Evolutionary conservation across 2,113 vertebrate genomes (phyloP).

Genomic region (Cyphotilapia sp.): DNA sequence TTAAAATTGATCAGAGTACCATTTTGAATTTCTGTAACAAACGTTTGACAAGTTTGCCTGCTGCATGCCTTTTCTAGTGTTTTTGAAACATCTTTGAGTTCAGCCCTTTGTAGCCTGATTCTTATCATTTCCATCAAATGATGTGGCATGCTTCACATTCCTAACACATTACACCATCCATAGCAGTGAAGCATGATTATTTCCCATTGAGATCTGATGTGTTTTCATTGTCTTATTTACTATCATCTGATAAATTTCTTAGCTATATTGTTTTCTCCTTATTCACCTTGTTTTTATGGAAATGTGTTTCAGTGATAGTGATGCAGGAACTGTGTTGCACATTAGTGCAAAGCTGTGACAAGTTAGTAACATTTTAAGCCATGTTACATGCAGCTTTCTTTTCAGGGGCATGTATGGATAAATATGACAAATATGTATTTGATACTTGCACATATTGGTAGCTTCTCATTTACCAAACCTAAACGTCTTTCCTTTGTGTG

Average conservation of each 20-base stretch:
- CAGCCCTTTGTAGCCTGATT: neutral
- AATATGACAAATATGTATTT: neutral
- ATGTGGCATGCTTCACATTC: neutral
- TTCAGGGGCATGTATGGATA: neutral
- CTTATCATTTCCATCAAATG: neutral
- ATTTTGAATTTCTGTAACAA: neutral
- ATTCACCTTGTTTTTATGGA: neutral
- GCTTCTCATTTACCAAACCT: neutral
- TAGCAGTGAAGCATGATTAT: neutral
- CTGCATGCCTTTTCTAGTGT: neutral
- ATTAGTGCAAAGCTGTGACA: neutral
- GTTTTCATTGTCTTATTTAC: neutral
- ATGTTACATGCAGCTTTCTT: neutral
- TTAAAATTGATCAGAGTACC: neutral
- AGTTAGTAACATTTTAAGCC: neutral
- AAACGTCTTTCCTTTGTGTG: neutral
- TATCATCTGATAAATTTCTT: neutral
- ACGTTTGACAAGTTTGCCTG: neutral
- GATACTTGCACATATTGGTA: neutral
- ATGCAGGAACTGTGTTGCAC: neutral
- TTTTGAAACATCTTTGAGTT: neutral
- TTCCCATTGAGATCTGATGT: neutral
- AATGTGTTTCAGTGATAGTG: neutral
- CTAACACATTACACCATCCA: neutral
- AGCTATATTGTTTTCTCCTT: neutral